Percentiles rank a stretch among this genome's conserved stretches.
phyloP scores from a whole-genome alignment of 2,888 invertebrate species.

The Ochropleura plecta region DNA sequence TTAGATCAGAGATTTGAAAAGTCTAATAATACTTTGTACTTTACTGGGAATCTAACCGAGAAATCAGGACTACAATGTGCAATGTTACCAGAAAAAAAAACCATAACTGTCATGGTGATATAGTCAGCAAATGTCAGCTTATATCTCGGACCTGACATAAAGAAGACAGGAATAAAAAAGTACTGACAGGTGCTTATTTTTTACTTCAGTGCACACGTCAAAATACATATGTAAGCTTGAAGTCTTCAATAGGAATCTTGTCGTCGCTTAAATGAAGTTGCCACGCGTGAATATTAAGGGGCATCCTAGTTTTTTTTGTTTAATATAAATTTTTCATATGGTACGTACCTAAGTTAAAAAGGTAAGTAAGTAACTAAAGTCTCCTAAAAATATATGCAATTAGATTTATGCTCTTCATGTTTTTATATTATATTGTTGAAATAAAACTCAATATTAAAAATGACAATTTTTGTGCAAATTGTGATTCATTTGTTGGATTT shows the following conservation, averaged over 20 bases:
- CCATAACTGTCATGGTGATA: neutral
- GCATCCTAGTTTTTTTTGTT: too few relatives aligned
- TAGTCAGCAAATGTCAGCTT: constrained; percentile 2
- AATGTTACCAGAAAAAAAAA: constrained; percentile 2
- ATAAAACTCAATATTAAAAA: too few relatives aligned
- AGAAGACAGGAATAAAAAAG: neutral
- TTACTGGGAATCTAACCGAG: neutral
- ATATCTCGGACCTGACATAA: neutral
- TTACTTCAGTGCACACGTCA: constrained; percentile 15
- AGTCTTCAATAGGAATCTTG: neutral
- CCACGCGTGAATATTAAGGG: neutral
- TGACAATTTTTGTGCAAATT: too few relatives aligned
- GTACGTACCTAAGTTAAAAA: too few relatives aligned
- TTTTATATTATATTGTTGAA: too few relatives aligned
- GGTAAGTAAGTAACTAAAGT: too few relatives aligned
- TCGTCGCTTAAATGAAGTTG: neutral
- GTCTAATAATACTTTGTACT: neutral
- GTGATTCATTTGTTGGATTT: too few relatives aligned
- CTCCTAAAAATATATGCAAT: too few relatives aligned
- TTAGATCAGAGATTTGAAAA: neutral
- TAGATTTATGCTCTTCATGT: too few relatives aligned
- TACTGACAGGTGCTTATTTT: neutral
- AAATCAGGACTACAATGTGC: neutral
- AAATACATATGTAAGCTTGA: constrained; percentile 25
- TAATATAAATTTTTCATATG: too few relatives aligned